Evolutionary conservation across 1,140 invertebrate species (phyloP).

Genomic region (Orchestia grillus): DNA sequence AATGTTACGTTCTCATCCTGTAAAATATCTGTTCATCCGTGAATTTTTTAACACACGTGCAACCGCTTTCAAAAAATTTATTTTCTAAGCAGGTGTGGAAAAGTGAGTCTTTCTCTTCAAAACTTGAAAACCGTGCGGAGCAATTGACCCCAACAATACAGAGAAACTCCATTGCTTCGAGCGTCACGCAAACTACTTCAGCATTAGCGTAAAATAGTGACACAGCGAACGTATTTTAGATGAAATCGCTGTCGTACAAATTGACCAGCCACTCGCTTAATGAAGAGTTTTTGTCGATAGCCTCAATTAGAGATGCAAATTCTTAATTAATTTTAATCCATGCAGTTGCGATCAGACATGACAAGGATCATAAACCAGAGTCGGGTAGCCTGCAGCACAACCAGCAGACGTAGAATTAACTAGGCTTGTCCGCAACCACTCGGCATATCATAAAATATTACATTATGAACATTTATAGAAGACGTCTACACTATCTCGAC

Average conservation of each 20-base stretch:
- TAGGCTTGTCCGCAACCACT: neutral
- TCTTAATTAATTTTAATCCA: neutral
- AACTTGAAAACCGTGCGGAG: neutral
- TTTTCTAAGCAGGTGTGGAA: neutral
- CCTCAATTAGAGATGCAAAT: neutral
- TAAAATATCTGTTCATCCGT: neutral
- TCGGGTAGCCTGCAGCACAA: neutral
- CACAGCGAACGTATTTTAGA: neutral
- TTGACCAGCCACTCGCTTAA: neutral
- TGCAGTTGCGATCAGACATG: neutral
- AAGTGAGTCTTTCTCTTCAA: neutral
- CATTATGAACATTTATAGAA: neutral
- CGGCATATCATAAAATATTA: neutral
- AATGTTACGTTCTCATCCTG: neutral
- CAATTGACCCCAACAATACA: neutral
- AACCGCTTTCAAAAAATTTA: neutral
- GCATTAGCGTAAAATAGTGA: neutral
- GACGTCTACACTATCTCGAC: neutral
- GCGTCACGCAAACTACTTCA: neutral
- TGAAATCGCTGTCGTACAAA: neutral
- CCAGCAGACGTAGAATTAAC: neutral
- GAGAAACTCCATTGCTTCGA: neutral
- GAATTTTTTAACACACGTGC: neutral
- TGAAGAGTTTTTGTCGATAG: neutral
- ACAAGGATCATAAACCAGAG: neutral